phyloP scores from a whole-genome alignment of 1,140 invertebrate genomes.

The Drosophila kepulauana region DNA sequence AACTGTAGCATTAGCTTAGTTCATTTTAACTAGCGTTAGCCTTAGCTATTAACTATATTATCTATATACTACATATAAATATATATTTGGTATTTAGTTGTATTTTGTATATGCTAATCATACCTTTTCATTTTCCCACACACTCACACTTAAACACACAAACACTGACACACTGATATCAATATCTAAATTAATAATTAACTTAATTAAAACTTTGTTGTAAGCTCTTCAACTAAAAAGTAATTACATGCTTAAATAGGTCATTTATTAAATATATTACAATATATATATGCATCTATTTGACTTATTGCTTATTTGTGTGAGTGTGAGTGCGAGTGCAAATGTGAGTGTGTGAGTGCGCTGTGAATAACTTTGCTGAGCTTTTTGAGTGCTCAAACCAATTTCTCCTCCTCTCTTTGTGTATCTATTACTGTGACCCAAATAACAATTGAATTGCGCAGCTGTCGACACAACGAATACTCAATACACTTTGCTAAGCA shows the following conservation, averaged over 20 bases:
- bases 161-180: neutral
- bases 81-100: constrained; percentile 60
- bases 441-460: constrained; percentile 38
- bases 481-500: constrained; percentile 1
- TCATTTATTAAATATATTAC: constrained; percentile 38
- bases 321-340: constrained; percentile 14
- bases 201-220: constrained; percentile 24
- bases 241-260: constrained; percentile 34
- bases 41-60: constrained; percentile 42
- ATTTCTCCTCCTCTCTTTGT: constrained; percentile 12
- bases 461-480: constrained; percentile 5
- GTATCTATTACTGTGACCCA: constrained; percentile 42
- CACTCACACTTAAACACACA: constrained; percentile 18
- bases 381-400: neutral
- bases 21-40: constrained; percentile 32
- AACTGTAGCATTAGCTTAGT: constrained; percentile 48
- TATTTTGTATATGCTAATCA: constrained; percentile 72
- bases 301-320: constrained; percentile 15
- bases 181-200: constrained; percentile 11
- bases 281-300: constrained; percentile 9
- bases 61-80: constrained; percentile 21
- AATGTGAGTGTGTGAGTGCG: constrained; percentile 7
- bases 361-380: constrained; percentile 3
- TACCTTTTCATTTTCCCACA: constrained; percentile 29
- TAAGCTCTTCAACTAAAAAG: constrained; percentile 18